Conservation (phyloP, 2,797 vertebrate species). For the Paguma larvata region DNA sequence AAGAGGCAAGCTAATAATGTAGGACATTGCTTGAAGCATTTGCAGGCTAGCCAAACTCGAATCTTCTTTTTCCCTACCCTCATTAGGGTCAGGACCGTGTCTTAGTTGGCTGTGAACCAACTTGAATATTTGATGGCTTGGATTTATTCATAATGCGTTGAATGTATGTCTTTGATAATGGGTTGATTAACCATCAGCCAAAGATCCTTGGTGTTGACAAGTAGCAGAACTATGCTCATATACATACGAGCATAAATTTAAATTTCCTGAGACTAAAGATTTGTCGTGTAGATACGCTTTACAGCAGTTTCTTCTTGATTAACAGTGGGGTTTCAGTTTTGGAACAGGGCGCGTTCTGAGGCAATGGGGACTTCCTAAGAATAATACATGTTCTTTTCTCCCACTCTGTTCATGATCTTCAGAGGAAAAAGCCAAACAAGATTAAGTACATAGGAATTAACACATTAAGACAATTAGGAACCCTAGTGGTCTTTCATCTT, state of each 20-base stretch:
- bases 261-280: neutral
- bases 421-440: neutral
- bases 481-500: neutral
- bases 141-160: neutral
- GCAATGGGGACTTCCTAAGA: neutral
- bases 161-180: conserved; percentile 11
- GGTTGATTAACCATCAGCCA: conserved; percentile 27
- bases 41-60: neutral
- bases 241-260: neutral
- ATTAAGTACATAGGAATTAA: neutral
- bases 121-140: neutral
- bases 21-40: neutral
- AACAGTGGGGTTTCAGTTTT: neutral
- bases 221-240: neutral
- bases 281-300: neutral
- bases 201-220: conserved; percentile 2
- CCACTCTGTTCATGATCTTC: neutral
- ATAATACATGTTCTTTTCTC: neutral
- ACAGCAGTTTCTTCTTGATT: neutral
- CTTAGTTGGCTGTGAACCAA: neutral
- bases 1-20: neutral
- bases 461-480: neutral
- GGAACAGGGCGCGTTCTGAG: neutral
- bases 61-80: neutral
- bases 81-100: neutral